phyloP scores from a whole-genome alignment of 2,797 vertebrate species.

The Valencia hispanica region DNA sequence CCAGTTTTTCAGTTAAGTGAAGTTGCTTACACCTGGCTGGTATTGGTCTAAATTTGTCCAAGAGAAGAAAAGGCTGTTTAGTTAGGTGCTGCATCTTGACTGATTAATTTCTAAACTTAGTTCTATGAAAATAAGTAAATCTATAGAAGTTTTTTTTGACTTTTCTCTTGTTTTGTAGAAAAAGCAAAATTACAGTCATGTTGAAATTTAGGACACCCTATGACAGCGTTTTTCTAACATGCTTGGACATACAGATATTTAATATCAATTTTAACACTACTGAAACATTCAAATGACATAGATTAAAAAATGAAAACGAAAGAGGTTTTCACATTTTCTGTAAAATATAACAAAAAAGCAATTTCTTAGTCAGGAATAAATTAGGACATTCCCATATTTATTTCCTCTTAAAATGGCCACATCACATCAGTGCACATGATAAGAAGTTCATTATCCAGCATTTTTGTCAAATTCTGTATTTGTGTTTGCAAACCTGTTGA shows the following conservation, averaged over 20 bases:
- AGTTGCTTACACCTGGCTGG: not conserved
- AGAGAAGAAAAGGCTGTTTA: not conserved
- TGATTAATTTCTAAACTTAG: too few relatives aligned
- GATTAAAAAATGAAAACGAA: not conserved
- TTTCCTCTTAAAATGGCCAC: not conserved
- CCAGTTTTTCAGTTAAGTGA: not conserved
- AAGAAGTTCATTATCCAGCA: too few relatives aligned
- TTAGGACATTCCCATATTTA: not conserved
- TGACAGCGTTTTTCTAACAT: too few relatives aligned
- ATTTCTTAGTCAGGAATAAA: not conserved
- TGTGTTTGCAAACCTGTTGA: too few relatives aligned
- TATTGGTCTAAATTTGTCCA: not conserved
- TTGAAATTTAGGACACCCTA: too few relatives aligned
- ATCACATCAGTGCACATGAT: not conserved
- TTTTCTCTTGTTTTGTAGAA: not conserved
- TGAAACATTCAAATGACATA: not conserved
- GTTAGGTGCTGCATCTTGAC: not conserved
- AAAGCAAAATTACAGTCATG: conserved; percentile 1
- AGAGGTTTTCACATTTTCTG: not conserved
- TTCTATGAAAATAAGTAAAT: not conserved
- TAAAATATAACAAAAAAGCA: not conserved
- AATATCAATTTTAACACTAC: not conserved
- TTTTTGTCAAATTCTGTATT: too few relatives aligned
- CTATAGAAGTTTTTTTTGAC: too few relatives aligned
- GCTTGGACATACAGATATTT: too few relatives aligned